Evolutionary conservation across 1,140 invertebrate genomes (phyloP).

Genomic region (Drosophila bifasciata): DNA sequence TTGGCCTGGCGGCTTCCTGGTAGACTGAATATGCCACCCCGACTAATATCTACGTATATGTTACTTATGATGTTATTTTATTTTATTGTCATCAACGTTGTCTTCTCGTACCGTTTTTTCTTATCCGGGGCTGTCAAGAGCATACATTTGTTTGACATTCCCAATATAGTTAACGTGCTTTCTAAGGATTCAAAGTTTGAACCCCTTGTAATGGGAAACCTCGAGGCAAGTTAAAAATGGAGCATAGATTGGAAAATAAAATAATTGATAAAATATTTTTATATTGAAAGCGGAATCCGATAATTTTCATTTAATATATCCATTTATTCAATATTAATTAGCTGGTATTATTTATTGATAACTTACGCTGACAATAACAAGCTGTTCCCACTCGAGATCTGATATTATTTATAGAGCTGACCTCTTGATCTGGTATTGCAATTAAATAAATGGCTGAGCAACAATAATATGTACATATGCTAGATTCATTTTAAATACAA

Average conservation of each 20-base stretch:
- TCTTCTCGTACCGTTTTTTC: constrained; percentile 24
- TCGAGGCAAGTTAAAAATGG: background rate
- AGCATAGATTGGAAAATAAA: no score
- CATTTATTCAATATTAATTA: constrained; percentile 23
- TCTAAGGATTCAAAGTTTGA: constrained; percentile 18
- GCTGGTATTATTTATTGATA: constrained; percentile 26
- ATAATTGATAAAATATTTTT: constrained; percentile 13
- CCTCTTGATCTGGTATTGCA: no score
- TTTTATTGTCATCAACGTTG: constrained; percentile 63
- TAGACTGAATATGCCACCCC: constrained; percentile 3
- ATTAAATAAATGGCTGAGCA: constrained; percentile 15
- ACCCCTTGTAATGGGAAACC: constrained; percentile 1
- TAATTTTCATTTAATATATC: constrained; percentile 17
- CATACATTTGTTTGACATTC: constrained; percentile 70
- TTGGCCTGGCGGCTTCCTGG: constrained; percentile 54
- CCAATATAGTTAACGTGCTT: constrained; percentile 36
- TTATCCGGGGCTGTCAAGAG: constrained; percentile 52
- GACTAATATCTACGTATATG: constrained; percentile 20
- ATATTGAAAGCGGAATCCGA: constrained; percentile 12
- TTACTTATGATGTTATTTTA: constrained; percentile 77
- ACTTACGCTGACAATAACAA: constrained; percentile 18
- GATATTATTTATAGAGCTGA: constrained; percentile 17
- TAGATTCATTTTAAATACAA: no score
- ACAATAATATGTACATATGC: background rate
- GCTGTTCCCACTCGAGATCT: constrained; percentile 1